Evolutionary conservation across 2,888 invertebrate genomes (phyloP).

Genomic region (Lamproptera curius): DNA sequence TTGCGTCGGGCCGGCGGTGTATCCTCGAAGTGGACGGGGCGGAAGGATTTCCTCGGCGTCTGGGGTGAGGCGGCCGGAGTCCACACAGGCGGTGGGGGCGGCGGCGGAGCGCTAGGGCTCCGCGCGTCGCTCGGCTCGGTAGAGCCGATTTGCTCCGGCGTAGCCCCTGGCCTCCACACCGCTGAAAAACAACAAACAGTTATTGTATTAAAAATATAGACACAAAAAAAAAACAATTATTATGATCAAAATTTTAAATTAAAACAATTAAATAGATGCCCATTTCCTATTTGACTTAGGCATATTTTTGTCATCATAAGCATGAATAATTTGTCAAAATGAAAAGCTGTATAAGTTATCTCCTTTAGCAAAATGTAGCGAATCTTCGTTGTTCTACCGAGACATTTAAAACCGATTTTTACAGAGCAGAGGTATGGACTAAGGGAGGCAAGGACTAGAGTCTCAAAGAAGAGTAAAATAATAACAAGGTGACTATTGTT

Average conservation of each 20-base stretch:
- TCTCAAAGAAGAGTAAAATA: no score
- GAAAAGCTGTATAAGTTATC: no score
- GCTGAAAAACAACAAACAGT: constrained; percentile 36
- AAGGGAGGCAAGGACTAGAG: no score
- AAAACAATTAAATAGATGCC: no score
- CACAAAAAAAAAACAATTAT: no score
- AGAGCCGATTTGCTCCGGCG: constrained; percentile 42
- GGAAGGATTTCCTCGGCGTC: constrained; percentile 86
- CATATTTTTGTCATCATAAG: not conserved
- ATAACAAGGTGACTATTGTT: no score
- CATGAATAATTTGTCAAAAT: not conserved
- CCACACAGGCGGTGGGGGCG: constrained; percentile 86
- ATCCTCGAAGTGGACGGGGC: constrained; percentile 82
- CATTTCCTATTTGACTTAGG: no score
- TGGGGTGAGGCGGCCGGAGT: constrained; percentile 87
- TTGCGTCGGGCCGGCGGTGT: constrained; percentile 65
- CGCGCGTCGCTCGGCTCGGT: constrained; percentile 47
- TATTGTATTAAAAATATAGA: not conserved
- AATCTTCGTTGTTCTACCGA: no score
- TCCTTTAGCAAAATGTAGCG: no score
- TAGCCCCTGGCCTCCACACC: constrained; percentile 69
- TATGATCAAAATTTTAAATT: no score
- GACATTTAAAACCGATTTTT: no score
- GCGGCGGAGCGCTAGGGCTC: constrained; percentile 71
- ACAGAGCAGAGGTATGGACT: no score